Evolutionary conservation across 2,113 vertebrate genomes (phyloP), one percentile per base, ranked within the genome.

Genomic region (Hipposideros armiger): DNA sequence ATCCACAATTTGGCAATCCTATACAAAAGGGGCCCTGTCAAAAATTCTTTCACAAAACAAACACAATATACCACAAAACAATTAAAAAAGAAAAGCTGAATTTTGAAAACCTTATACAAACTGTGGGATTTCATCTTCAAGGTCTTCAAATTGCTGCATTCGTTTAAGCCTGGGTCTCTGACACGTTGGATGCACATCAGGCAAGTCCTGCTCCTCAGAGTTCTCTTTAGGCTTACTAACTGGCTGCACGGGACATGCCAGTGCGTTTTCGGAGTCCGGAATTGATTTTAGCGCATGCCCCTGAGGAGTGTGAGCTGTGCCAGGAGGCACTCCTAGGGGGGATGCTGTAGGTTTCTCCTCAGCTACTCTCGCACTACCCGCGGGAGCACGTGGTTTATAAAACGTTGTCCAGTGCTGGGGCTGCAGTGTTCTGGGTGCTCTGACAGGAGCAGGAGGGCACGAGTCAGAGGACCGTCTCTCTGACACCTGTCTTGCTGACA

Each of bases 91-190:
- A 89, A 94, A 73, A 64, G 40, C 64, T 26, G 90, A 81, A 26
- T 89, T 97, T 88, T 97, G 95, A 91, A n/a, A 92, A 74, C 20
- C 73, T 99, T 99, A 99, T 94, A 99, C 99, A 98, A 99, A 99
- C 95, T 99, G 99, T 86, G 99, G 99, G 97, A 99, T 99, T 95
- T 99, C 98, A 90, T 99, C 99, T 97, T 99, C 99, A 10, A 99
- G 98, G 98, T 99, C 99, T 96, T 99, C 99, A 19, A 99, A 98
- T 96, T 99, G 99, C 70, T 99, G 99, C 89, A 99, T 99, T 67
- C 99, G 99, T 94, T 99, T 99, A 89, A 99, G 98, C 96, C 99
- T 97, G 4, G 99, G 99, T 98, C 99, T 99, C 97, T 99, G 99
- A 97, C 99, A 99, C 1, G 99, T 15, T 0, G 99, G 99, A 95